Evolutionary conservation across 1,140 invertebrate genomes (phyloP), one percentile per base, ranked within the genome.

Genomic region (Monochamus saltuarius): DNA sequence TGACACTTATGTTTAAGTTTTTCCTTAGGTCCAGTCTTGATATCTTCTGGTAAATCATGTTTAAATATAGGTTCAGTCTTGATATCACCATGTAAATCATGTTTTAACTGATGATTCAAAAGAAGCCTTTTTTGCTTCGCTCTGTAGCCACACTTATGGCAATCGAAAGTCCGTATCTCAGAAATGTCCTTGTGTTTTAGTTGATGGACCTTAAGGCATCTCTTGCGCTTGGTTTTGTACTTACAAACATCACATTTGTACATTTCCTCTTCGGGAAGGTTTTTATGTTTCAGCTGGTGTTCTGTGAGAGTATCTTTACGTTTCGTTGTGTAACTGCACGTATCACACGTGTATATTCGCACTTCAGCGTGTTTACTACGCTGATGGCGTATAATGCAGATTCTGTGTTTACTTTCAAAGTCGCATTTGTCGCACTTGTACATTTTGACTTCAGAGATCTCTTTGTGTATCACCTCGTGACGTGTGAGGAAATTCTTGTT

Each of bases 191-290:
- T 50, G 14, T 58, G 55, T 2, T 56, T 38, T 16, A 58, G 54
- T 53, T 58, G 57, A 19, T 62, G 61, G 49, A 43, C 54, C 4
- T 51, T 56, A n/a, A 62, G 34, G 13, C 29, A n/a, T 47, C 52
- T 55, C 55, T 62, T 62, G 34, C 60, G 52, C n/a, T 62, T 54
- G 7, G 60, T 62, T 50, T 62, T 46, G 35, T 56, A 62, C 4
- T 54, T 47, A 46, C 60, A 62, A 62, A 57, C 54, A 54, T 62
- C 55, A 38, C 61, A 62, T 13, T 54, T 62, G n/a, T 55, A 29
- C 61, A 62, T 53, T 6, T 55, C 19, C 29, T 54, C 47, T 29
- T 61, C 59, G 4, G 59, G 59, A 2, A 54, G 51, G 29, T 61
- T 52, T 45, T 61, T 61, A 37, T 62, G 61, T n/a, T 55, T 34